A percentile compares a stretch with the other conserved stretches of the same genome.
These are phyloP conservation scores for Ranitomeya variabilis DNA, from an alignment of 2,113 vertebrate species.

Conservation along the genomic window DNA sequence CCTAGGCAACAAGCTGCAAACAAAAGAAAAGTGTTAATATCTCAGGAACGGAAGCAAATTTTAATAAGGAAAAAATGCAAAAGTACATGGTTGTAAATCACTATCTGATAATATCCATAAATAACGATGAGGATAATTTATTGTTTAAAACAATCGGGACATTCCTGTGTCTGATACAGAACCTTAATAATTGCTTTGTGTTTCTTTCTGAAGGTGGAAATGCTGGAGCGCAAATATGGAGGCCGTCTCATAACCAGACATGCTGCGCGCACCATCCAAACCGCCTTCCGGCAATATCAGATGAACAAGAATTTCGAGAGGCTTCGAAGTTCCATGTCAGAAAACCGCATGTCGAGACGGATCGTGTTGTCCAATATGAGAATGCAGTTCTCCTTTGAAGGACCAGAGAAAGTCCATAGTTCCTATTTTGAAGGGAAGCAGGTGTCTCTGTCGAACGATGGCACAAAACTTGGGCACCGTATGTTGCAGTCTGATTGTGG, in stretches of 20 bases:
- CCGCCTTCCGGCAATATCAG: constrained; percentile 98
- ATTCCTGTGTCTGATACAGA: not conserved
- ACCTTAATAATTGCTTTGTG: not conserved
- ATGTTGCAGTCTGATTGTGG: constrained; percentile 80
- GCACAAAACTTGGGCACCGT: constrained; percentile 76
- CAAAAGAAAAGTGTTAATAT: no score
- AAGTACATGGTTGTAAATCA: no score
- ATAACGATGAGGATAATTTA: not conserved
- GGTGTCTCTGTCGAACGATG: constrained; percentile 86
- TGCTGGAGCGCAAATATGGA: constrained; percentile 98
- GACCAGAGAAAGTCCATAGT: constrained; percentile 95
- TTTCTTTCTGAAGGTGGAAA: constrained; percentile 84
- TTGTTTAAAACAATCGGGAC: not conserved
- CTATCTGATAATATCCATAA: no score
- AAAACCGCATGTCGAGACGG: constrained; percentile 96
- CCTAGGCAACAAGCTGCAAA: no score
- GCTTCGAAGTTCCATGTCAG: constrained; percentile 97
- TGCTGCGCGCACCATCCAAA: constrained; percentile 96
- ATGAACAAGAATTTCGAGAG: constrained; percentile 99
- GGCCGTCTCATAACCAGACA: constrained; percentile 97
- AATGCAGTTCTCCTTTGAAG: constrained; percentile 99
- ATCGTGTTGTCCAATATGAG: constrained; percentile 99
- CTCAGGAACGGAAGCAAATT: no score
- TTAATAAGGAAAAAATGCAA: no score
- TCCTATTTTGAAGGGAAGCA: constrained; percentile 97